phyloP scores from a whole-genome alignment of 1,140 invertebrate species.

The Drosophila baimaii region DNA sequence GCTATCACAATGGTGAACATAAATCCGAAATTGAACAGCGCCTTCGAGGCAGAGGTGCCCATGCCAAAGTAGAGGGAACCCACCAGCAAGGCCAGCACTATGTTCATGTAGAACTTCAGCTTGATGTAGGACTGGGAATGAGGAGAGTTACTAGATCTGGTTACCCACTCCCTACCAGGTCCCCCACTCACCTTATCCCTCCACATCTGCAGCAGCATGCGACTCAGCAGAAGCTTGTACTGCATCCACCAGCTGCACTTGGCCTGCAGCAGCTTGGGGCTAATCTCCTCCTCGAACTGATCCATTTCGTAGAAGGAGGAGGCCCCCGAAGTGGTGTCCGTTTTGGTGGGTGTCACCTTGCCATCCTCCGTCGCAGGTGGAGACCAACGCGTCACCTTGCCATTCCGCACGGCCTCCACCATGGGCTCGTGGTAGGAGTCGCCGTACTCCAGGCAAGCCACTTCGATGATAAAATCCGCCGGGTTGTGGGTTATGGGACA shows the following conservation, averaged over 20 bases:
- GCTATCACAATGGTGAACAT: slow-evolving; percentile 91
- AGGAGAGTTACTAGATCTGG: background rate
- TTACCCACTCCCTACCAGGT: background rate
- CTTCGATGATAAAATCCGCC: slow-evolving; percentile 92
- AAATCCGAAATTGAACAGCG: slow-evolving; percentile 92
- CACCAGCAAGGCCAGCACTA: slow-evolving; percentile 89
- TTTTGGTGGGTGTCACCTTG: slow-evolving; percentile 62
- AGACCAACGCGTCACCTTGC: slow-evolving; percentile 85
- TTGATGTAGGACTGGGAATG: slow-evolving; percentile 88
- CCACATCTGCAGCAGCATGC: slow-evolving; percentile 90
- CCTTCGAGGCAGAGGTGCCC: slow-evolving; percentile 91
- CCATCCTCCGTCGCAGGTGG: slow-evolving; percentile 32
- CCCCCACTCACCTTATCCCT: slow-evolving; percentile 87
- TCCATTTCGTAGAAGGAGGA: slow-evolving; percentile 77
- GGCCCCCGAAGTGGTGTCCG: slow-evolving; percentile 77
- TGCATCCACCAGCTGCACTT: slow-evolving; percentile 87
- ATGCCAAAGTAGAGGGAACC: slow-evolving; percentile 89
- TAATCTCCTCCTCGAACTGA: slow-evolving; percentile 79
- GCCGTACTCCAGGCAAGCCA: slow-evolving; percentile 91
- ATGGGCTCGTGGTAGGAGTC: slow-evolving; percentile 87
- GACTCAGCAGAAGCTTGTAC: slow-evolving; percentile 87
- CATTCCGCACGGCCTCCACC: slow-evolving; percentile 87
- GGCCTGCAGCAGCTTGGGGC: slow-evolving; percentile 85
- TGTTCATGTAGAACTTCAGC: slow-evolving; percentile 88
- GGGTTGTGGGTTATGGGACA: slow-evolving; percentile 92